phyloP scores from a whole-genome alignment of 1,140 invertebrate species.

The Phymastichus coffea region DNA sequence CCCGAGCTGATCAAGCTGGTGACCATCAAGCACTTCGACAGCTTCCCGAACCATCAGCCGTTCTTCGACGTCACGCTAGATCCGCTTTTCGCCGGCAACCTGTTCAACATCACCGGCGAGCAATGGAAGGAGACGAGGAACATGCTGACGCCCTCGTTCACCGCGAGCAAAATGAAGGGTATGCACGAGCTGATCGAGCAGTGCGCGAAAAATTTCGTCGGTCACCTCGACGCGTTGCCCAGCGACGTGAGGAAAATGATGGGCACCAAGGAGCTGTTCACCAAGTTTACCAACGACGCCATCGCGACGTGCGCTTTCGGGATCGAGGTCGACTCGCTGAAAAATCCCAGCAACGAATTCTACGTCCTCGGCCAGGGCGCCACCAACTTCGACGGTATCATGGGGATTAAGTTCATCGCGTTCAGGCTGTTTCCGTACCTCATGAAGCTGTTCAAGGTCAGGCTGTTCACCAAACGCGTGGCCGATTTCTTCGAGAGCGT shows the following conservation, averaged over 20 bases:
- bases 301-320: constrained; percentile 55
- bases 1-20: constrained; percentile 62
- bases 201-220: constrained; percentile 36
- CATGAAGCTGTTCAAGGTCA: constrained; percentile 30
- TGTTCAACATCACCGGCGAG: constrained; percentile 57
- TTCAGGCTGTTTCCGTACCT: constrained; percentile 27
- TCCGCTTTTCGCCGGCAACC: constrained; percentile 55
- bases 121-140: constrained; percentile 61
- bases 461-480: constrained; percentile 28
- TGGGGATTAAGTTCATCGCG: constrained; percentile 33
- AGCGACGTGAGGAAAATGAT: constrained; percentile 18
- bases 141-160: constrained; percentile 61
- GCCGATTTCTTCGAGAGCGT: constrained; percentile 44
- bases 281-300: constrained; percentile 50
- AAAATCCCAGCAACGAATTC: constrained; percentile 28
- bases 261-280: constrained; percentile 51
- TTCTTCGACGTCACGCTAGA: constrained; percentile 51
- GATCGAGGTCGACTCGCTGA: constrained; percentile 55
- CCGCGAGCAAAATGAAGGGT: constrained; percentile 59
- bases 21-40: constrained; percentile 64
- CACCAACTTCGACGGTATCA: constrained; percentile 34
- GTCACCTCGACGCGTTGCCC: background rate
- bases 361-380: background rate
- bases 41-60: constrained; percentile 59
- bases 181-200: constrained; percentile 57